Base-by-base conservation (phyloP, 2,888 invertebrate species). In the Nomada lathburiana region DNA sequence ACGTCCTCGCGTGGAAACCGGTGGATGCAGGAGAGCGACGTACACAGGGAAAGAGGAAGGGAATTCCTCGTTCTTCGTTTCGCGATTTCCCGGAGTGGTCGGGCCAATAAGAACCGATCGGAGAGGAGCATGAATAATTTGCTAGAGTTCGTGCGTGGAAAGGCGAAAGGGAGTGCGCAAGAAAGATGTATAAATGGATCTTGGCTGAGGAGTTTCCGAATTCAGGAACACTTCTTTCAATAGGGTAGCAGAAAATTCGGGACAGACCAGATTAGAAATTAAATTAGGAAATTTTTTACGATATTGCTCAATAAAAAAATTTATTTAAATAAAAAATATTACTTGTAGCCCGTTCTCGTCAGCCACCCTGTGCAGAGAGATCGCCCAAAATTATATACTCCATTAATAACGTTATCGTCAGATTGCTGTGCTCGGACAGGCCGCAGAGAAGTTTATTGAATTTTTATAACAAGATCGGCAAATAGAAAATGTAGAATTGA, bases 1-100 rank as follows among this genome's bases (percentile, higher is more conserved):
- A 85, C 82, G 82, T 83, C 65, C 82, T 78, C 26, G 77, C 74
- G n/a, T 47, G 76, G 52, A 47, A 67, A 62, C 36, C 53, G 70
- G 79, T 52, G 20, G 57, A 47, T 29, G 36, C 50, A 47, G 47
- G 26, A 53, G 53, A 52, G 59, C 52, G 59, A 53, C 44, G 64
- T 53, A 47, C 59, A 59, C 16, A 60, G 59, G 11, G 44, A n/a
- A 20, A 23, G 60, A 10, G 4, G 11, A 50, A 72, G 72, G 67
- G 53, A 72, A 68, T 67, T 67, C 79, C 4, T 1, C 29, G 29
- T 16, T 29, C 79, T 18, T 7, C 29, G 29, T 20, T 29, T 23
- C 59, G 53, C 59, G 59, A 42, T 68, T 68, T 68, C 72, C 72
- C 80, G 52, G 72, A 80, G 72, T 67, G 67, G 65, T 59, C 60